These are phyloP conservation scores for Phyllostomus discolor DNA, from an alignment of 2,113 vertebrate species.

Conservation along the genomic window DNA sequence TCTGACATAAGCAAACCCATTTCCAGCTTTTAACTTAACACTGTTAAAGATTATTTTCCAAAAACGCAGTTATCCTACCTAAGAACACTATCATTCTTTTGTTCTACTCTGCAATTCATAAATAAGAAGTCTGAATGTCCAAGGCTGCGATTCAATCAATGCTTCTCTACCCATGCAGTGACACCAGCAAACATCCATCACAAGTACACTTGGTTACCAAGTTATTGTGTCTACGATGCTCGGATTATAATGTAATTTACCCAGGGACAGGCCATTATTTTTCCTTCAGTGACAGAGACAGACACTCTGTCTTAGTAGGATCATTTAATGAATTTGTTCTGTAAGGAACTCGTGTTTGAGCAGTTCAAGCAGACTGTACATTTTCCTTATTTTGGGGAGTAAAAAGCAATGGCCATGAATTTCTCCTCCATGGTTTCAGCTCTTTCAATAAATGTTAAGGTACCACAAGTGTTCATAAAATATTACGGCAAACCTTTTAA, in stretches of 20 bases:
- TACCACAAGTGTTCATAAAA: not conserved
- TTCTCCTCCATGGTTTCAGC: not conserved
- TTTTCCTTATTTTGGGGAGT: not conserved
- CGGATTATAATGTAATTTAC: constrained; percentile 14
- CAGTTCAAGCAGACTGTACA: not conserved
- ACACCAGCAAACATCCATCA: constrained; percentile 6
- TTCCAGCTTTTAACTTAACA: not conserved
- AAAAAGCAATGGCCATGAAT: not conserved
- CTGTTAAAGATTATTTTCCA: not conserved
- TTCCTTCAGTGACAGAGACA: not conserved
- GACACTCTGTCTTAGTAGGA: not conserved
- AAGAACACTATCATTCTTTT: not conserved
- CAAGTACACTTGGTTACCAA: not conserved
- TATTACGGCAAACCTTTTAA: constrained; percentile 1
- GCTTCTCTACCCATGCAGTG: not conserved
- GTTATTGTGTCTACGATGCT: constrained; percentile 27
- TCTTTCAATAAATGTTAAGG: not conserved
- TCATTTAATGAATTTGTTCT: constrained; percentile 32
- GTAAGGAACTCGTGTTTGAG: not conserved
- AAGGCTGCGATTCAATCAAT: not conserved
- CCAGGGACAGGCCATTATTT: not conserved
- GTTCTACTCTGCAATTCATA: not conserved
- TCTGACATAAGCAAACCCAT: not conserved
- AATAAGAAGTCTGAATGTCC: not conserved
- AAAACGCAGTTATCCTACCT: not conserved